These are phyloP conservation scores for Sebastes diaconus DNA, from an alignment of 2,797 vertebrate species.

Conservation along the genomic window DNA sequence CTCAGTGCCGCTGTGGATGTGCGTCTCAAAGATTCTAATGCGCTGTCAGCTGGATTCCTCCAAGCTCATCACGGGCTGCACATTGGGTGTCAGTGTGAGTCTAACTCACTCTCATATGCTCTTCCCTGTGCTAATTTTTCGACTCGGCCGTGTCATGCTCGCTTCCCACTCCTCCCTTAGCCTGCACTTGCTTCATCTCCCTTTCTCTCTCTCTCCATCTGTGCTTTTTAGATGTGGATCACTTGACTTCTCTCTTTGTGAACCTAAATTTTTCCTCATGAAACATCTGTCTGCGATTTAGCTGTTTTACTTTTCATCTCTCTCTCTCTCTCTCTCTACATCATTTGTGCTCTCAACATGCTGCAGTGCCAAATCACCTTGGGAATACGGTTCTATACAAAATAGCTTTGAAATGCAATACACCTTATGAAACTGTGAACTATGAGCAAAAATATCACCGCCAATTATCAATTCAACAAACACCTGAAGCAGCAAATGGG, in stretches of 20 bases:
- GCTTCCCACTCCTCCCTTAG: constrained; percentile 56
- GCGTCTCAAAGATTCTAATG: constrained; percentile 69
- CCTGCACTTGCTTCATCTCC: constrained; percentile 30
- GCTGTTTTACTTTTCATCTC: constrained; percentile 44
- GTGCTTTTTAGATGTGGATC: constrained; percentile 63
- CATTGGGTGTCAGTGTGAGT: constrained; percentile 76
- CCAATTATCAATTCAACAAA: constrained; percentile 33
- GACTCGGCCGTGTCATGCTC: constrained; percentile 68
- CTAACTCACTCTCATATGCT: constrained; percentile 81
- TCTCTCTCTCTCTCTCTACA: constrained; percentile 10
- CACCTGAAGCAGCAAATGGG: constrained; percentile 35
- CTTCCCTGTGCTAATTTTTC: constrained; percentile 71
- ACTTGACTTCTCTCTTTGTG: constrained; percentile 54
- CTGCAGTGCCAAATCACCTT: constrained; percentile 38
- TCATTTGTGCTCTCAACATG: constrained; percentile 19
- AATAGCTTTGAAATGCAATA: constrained; percentile 50
- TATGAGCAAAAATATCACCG: constrained; percentile 24
- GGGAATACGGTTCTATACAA: constrained; percentile 39
- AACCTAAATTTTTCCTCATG: constrained; percentile 40
- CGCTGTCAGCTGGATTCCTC: constrained; percentile 79
- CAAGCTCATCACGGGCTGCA: constrained; percentile 75
- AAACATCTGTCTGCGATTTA: constrained; percentile 65
- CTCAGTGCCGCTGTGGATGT: constrained; percentile 52
- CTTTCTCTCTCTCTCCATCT: constrained; percentile 49
- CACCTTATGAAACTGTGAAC: constrained; percentile 27